Base-by-base conservation (phyloP, 2,888 invertebrate species). In the Nephrotoma appendiculata region DNA sequence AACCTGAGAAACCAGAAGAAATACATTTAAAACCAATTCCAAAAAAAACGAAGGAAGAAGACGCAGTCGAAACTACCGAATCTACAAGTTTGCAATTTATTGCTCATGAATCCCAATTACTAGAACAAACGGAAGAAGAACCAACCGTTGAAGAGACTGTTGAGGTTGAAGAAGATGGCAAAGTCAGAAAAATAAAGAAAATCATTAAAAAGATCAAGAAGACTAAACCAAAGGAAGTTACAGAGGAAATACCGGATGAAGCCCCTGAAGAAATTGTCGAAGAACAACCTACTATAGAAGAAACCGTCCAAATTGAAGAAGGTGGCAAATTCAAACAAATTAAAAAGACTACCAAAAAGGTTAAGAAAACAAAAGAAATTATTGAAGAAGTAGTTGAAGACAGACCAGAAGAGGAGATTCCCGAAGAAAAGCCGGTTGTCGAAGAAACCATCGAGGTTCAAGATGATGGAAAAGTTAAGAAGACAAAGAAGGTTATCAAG, bases 11-110 rank as follows among this genome's bases (percentile, higher is more conserved):
- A 86, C 87, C 88, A 43, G 90, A 90, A 87, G 87, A 90, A 57
- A n/a, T 86, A 52, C 87, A 88, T 52, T 57, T 87, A 15, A 87
- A 87, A 83, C 87, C 87, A 41, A 86, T 86, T 45, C 88, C 87
- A 41, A 86, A 85, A 7, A 52, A 86, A 71, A 84, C 87, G 9
- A 19, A 11, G 19, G 48, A 86, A 48, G 42, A 41, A 0, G 84
- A 71, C 11, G 89, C 91, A 0, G 89, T 90, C 0, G 91, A 92
- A 87, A 92, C 71, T 71, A 71, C 7, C 0, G 31, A 92, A 88
- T 88, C 90, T 3, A 90, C 89, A 0, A 88, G 9, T 71, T 9
- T 71, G 9, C 31, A 71, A 31, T 71, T 71, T 71, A 7, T 71
- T 71, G 5, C 71, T 9, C 71, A 71, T 31, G 71, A 71, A 71